Evolutionary conservation across 2,797 vertebrate genomes (phyloP), one percentile per base, ranked within the genome.

Genomic region (Leucoraja ocellata): DNA sequence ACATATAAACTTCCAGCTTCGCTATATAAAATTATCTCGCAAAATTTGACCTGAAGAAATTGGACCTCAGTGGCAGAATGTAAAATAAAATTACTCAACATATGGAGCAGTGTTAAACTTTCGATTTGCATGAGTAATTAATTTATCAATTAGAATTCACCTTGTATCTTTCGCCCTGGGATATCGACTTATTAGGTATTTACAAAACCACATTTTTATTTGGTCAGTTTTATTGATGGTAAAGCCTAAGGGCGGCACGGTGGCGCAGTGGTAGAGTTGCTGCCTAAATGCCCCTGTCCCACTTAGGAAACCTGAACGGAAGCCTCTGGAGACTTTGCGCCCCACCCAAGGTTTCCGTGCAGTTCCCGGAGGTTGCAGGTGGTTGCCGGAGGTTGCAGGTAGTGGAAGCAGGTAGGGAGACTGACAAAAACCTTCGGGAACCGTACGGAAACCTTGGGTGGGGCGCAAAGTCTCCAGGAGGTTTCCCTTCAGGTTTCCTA

Each of bases 201-300:
- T 76, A 46, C 90, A 54, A 58, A 91, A 46, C 74, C 54, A 91
- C 68, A 25, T 71, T 91, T 91, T 39, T 71, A 91, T 25, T 91
- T 36, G 3, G 18, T 74, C 68, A 46, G 32, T 91, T 91, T 74
- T 76, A 71, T 76, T 76, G 68, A 74, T 54, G 90, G 21, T 91
- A 54, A 91, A 74, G 46, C 46, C 46, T 46, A 46, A 0, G 46
- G 46, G 46, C 46, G 2, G 46, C 46, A 46, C 46, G 46, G 46
- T 46, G 46, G 46, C 46, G 46, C 46, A 46, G 46, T 3, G 46
- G 46, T 46, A 46, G 46, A 46, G 46, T 46, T 46, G 46, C 4
- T 46, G 46, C 46, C 46, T 46, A 32, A 32, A 32, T 32, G 32
- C 32, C 32, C 32, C 32, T 32, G 32, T 32, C 32, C 32, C 32